Evolutionary conservation across 2,797 vertebrate species (phyloP), one percentile per base, ranked within the genome.

Genomic region (Bradypus variegatus): DNA sequence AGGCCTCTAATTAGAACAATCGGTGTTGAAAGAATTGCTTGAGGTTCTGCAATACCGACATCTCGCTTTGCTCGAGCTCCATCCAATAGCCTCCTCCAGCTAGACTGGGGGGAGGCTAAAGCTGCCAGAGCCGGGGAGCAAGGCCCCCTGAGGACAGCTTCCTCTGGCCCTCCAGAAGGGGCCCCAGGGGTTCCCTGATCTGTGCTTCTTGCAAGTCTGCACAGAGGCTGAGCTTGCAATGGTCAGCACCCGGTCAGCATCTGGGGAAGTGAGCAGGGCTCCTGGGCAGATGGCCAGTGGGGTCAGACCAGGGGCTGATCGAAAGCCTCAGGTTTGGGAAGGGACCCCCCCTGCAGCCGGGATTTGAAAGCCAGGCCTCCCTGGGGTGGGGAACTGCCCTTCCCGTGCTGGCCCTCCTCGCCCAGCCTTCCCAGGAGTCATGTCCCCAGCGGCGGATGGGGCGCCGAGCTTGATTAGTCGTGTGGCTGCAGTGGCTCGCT

Each of bases 81-180:
- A 31, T 18, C 9, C 55, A 60, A 36, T 0, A 38, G 36, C 33
- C 41, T 79, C 86, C 89, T 94, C 16, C 33, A 29, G 36, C n/a
- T 12, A 5, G 13, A 27, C 60, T 27, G 38, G 29, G 9, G 12
- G 60, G 73, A 58, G 27, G 27, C 29, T 14, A 9, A 18, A 29
- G 41, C 91, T 60, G 14, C 36, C 4, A 18, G 86, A 36, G 36
- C 23, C 64, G 38, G 18, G 48, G 48, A 69, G n/a, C n/a, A 29
- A 13, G 38, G 13, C 11, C 11, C 33, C 0, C 3, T 2, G 4
- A 69, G 60, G 33, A 41, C 31, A 1, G 6, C 6, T 8, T 77
- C 41, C 33, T 50, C 70, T 9, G 7, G 21, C 45, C 31, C 16
- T 38, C 88, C 33, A 23, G 15, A 76, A 45, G 45, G 50, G 23